Base-by-base conservation (phyloP, 2,113 vertebrate genomes). In the Antigone vipio region DNA sequence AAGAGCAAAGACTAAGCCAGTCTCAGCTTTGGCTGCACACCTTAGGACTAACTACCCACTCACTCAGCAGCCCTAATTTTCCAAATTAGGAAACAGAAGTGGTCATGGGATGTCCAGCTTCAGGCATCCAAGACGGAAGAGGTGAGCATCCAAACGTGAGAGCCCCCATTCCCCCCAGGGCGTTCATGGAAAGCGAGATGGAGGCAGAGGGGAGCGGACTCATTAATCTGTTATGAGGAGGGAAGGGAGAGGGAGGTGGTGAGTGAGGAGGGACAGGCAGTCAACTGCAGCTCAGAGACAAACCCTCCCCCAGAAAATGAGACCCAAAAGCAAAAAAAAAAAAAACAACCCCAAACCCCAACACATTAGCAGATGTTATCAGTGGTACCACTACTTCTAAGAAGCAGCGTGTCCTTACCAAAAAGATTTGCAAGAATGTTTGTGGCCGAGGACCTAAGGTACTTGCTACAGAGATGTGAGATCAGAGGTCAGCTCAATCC, bases 401-500 rank as follows among this genome's bases (percentile, higher is more conserved):
- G 80, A 93, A 96, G 82, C 85, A 83, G 89, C 5, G 0, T 56
- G 87, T 98, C 97, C 98, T 98, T 98, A 98, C 98, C 98, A 98
- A 98, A 97, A 96, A 96, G 95, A 81, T 98, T 97, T 98, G 98
- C 95, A 98, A 98, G 98, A 96, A 87, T 95, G 90, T 98, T 96
- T 98, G 98, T 98, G 98, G 97, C 97, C 96, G 95, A 97, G 98
- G 97, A 97, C 98, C 97, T 98, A 98, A 97, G 97, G 98, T 95
- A 93, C 97, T 97, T 66, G 98, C 98, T 98, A 98, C 97, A 98
- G 98, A 97, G 98, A 98, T 96, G 98, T 98, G 98, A 98, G 97
- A 98, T 98, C 98, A 98, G 98, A 98, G 97, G 98, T 98, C 98
- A 98, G 98, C 97, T 98, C 98, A 98, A 98, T 98, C 98, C 98